These are phyloP conservation scores for Parnassius orleans DNA, from an alignment of 2,888 invertebrate genomes.

Conservation along the genomic window DNA sequence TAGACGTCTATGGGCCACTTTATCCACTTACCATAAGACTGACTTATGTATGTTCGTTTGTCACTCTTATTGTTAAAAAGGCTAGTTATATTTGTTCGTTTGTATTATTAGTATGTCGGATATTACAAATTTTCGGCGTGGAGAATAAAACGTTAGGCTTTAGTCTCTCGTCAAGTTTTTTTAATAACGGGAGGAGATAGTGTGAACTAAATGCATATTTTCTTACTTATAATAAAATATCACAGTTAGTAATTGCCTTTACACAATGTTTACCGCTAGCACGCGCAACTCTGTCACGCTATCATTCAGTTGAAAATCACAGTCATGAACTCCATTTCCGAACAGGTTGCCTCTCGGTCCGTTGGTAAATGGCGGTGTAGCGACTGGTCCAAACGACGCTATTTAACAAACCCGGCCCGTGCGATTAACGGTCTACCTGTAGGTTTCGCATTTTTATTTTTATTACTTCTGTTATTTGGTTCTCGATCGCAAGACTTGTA, in stretches of 20 bases:
- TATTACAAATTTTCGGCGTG: too few species aligned
- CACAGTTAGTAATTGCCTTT: conserved; percentile 1
- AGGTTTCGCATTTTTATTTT: conserved; percentile 14
- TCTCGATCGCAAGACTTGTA: background rate
- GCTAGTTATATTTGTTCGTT: too few species aligned
- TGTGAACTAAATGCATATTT: too few species aligned
- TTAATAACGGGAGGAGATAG: too few species aligned
- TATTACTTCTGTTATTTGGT: conserved; percentile 5
- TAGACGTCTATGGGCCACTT: too few species aligned
- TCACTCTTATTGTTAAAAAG: too few species aligned
- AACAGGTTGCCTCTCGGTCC: conserved; percentile 11
- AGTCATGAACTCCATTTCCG: conserved; percentile 16
- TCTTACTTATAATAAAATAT: background rate
- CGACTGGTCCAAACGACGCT: conserved; percentile 6
- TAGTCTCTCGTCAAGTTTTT: too few species aligned
- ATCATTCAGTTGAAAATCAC: conserved; percentile 16
- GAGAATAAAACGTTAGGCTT: too few species aligned
- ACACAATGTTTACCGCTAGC: conserved; percentile 14
- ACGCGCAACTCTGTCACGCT: conserved; percentile 21
- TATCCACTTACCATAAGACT: too few species aligned
- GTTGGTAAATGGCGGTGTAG: background rate
- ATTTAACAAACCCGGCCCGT: conserved; percentile 7
- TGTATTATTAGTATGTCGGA: too few species aligned
- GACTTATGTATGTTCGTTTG: too few species aligned
- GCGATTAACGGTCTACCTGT: conserved; percentile 9